phyloP scores from a whole-genome alignment of 2,888 invertebrate species.

The Megaustenia siamemsis region DNA sequence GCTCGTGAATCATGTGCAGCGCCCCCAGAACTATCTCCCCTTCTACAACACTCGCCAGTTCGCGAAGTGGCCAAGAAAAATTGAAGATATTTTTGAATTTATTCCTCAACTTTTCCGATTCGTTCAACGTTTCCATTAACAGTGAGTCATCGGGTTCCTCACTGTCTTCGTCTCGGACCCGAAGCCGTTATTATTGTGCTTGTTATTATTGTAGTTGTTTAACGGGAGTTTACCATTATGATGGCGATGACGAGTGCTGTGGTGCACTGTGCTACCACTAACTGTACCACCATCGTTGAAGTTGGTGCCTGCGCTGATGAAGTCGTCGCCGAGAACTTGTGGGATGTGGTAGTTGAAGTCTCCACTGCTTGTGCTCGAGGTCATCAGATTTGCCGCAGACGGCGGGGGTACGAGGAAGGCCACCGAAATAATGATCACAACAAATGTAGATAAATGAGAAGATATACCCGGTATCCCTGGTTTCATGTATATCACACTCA shows the following conservation, averaged over 20 bases:
- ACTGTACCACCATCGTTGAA: background rate
- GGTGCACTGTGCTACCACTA: background rate
- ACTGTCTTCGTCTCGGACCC: background rate
- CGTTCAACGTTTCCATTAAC: background rate
- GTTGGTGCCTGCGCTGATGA: background rate
- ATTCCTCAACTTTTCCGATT: constrained; percentile 47
- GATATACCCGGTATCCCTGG: background rate
- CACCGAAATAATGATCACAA: background rate
- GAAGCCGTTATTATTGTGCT: background rate
- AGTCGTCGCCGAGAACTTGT: background rate
- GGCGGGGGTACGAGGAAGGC: constrained; percentile 4
- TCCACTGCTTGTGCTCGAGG: constrained; percentile 13
- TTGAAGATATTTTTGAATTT: constrained; percentile 66
- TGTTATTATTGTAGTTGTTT: background rate
- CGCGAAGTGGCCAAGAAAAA: constrained; percentile 76
- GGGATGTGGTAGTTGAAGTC: constrained; percentile 32
- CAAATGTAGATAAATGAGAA: background rate
- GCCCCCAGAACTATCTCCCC: constrained; percentile 94
- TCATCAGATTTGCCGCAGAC: background rate
- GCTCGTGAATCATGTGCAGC: constrained; percentile 96
- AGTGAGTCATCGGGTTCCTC: background rate
- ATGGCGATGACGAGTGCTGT: constrained; percentile 33
- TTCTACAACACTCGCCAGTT: constrained; percentile 88
- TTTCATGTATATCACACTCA: no score
- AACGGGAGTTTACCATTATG: background rate